Evolutionary conservation across 2,797 vertebrate genomes (phyloP).

Genomic region (Enteromius thamalakanensis): DNA sequence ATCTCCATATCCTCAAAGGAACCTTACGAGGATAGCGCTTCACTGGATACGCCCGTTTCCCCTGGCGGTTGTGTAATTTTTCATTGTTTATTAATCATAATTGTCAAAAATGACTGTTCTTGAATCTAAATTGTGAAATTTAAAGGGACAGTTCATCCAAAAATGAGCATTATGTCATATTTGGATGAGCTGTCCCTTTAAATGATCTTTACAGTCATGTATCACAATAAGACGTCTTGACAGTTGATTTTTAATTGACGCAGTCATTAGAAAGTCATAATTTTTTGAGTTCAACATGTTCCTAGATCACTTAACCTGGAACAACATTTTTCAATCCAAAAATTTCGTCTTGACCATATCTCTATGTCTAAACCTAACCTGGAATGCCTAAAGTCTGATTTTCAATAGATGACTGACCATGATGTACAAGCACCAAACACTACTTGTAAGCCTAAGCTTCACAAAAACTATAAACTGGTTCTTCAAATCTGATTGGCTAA

Average conservation of each 20-base stretch:
- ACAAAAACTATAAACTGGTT: no score
- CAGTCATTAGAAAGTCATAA: background rate
- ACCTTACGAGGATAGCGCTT: constrained; percentile 9
- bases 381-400: no score
- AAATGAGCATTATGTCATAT: background rate
- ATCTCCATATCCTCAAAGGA: constrained; percentile 39
- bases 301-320: no score
- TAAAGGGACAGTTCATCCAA: background rate
- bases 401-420: no score
- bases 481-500: no score
- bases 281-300: no score
- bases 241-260: background rate
- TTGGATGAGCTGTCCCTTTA: background rate
- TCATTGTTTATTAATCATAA: constrained; percentile 14
- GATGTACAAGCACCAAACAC: no score
- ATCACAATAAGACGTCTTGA: background rate
- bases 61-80: background rate
- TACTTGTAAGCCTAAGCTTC: no score
- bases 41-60: background rate
- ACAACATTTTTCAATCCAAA: no score
- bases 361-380: no score
- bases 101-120: background rate
- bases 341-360: no score
- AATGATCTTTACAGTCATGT: background rate
- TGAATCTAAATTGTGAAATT: background rate